Base-by-base conservation (phyloP, 2,113 vertebrate genomes). In the Oceanodroma tethys region DNA sequence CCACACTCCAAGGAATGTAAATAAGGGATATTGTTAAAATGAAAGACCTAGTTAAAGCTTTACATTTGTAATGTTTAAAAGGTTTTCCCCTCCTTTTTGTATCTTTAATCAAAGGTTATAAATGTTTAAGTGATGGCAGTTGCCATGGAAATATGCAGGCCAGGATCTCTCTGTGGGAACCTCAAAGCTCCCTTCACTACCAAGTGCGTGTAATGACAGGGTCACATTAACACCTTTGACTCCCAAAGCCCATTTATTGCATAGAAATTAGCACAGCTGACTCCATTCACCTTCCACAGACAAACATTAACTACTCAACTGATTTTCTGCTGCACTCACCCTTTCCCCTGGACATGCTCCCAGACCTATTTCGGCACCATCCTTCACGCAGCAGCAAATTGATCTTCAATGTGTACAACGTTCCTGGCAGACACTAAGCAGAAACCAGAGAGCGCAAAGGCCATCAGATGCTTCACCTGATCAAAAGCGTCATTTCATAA, bases 71-170 rank as follows among this genome's bases (percentile, higher is more conserved):
- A 82, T 3, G 4, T 95, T 91, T 88, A 88, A 91, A 93, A 88
- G 62, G n/a, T 53, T 93, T 53, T 9, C 25, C 53, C 40, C 32
- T 56, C 53, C 43, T 70, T 93, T 89, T 38, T 40, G 5, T 90
- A 80, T 76, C 84, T 91, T 94, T 86, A 95, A 80, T 96, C 81
- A 86, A 92, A 95, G 73, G 87, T 85, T 88, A 72, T 72, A 94
- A 94, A 94, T 42, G 74, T 66, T 40, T 73, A 85, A 56, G 63
- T 75, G 81, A 96, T 42, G 48, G 78, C 58, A 13, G 95, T 97
- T 96, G 90, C 90, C 96, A 96, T 96, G 95, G 96, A 82, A 94
- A 96, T 82, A 45, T 0, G 19, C 58, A 83, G 92, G 67, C 62
- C 50, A 65, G 45, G 48, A 85, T 86, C 62, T 32, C 89, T 90